Evolutionary conservation across 1,140 invertebrate genomes (phyloP).

Genomic region (Probaryconus sp.): DNA sequence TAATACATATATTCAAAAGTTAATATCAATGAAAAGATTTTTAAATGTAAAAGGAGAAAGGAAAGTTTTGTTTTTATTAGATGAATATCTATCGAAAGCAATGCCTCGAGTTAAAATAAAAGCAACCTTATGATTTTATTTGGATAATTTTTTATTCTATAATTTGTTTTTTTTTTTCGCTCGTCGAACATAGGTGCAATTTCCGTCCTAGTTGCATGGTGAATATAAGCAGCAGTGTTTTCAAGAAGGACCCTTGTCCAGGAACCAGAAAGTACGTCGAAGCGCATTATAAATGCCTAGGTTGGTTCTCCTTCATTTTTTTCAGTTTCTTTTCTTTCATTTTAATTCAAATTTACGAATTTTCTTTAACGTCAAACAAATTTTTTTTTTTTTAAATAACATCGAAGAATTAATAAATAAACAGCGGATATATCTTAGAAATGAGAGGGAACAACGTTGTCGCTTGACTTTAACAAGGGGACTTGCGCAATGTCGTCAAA

Average conservation of each 20-base stretch:
- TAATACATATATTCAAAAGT: too few species aligned
- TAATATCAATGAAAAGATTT: too few species aligned
- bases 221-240: constrained; percentile 76
- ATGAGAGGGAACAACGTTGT: neutral
- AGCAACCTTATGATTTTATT: too few species aligned
- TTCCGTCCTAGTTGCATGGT: constrained; percentile 74
- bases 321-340: neutral
- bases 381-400: too few species aligned
- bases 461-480: neutral
- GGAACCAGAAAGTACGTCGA: constrained; percentile 82
- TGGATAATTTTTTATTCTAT: constrained; percentile 13
- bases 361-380: too few species aligned
- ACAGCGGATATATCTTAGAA: too few species aligned
- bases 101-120: too few species aligned
- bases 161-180: constrained; percentile 51
- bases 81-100: too few species aligned
- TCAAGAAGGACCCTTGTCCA: constrained; percentile 81
- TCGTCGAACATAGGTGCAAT: constrained; percentile 74
- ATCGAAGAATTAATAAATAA: too few species aligned
- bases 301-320: constrained; percentile 72
- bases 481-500: constrained; percentile 1
- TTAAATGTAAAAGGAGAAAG: too few species aligned
- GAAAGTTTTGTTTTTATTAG: too few species aligned
- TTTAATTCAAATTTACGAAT: too few species aligned
- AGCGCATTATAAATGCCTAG: constrained; percentile 81